Evolutionary conservation across 1,140 invertebrate genomes (phyloP), one percentile per base, ranked within the genome.

Genomic region (Macrotrachela quadricornifera): DNA sequence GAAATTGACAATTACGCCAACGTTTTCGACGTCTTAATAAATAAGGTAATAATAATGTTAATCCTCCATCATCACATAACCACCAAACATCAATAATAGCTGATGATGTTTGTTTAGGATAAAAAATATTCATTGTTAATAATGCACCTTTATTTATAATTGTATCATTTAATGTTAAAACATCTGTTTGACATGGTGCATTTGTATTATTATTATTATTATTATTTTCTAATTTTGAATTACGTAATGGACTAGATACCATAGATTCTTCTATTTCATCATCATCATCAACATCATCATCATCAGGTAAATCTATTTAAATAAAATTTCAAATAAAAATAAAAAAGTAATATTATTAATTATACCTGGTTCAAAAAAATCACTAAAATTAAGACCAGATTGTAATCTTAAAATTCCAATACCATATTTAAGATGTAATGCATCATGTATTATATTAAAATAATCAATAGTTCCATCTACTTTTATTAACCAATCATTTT

Each of bases 21-120:
- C 79, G 75, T 3, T 77, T 75, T 57, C 84, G 78, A 46, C 81
- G 84, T 30, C 81, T 83, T 43, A 94, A 78, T 56, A 95, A 85
- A 62, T 91, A 88, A 0, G 87, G 87, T 52, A 95, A 65, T 16
- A 95, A 73, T 60, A 94, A 80, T 0, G 87, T 91, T 16, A 94
- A 72, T 54, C 80, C 75, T 59, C 75, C 90, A 71, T 94, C 88
- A 69, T 94, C 90, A 69, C 91, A 94, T 46, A 94, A 68, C 90
- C 88, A 94, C 83, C 86, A 94, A 17, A 92, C 85, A 70, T 94
- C 87, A 56, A 94, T 80, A 0, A 77, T 80, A 30, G 84, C 83
- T 55, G 61, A 62, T 18, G 58, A 56, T 37, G 21, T 57, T 37
- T 16, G 13, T 12, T 46, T 42, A 16, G 37, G 44, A 43, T 40